Base-by-base conservation (phyloP, 2,797 vertebrate species). In the Anguilla megastoma region DNA sequence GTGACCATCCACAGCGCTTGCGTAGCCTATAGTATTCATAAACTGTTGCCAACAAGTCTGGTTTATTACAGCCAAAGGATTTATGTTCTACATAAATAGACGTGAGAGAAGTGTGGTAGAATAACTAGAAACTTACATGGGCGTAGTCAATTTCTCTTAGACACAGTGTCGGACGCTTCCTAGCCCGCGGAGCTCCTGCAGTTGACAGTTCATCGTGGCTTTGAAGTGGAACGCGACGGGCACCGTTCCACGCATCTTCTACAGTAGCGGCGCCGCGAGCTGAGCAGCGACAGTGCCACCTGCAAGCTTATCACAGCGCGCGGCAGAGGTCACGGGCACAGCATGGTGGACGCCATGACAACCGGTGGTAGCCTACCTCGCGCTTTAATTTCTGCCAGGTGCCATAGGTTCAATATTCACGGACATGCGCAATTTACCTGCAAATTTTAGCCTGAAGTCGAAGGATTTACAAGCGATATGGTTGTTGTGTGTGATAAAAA, bases 301-400 rank as follows among this genome's bases (percentile, higher is more conserved):
- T 82, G 79, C 79, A 8, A 2, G 41, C 79, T 50, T 0, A 45
- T 82, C 18, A 82, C 41, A n/a, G 79, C 8, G 7, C 45, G 21
- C 18, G 36, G 24, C 71, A 88, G 30, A 84, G 79, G 88, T 84
- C 76, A 84, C n/a, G 50, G 30, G 30, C 30, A 74, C 80, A 54
- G 88, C 88, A 27, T 21, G 85, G 76, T 18, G 58, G 85, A 82
- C 27, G 63, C 48, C 50, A 33, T 69, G 48, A 76, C 86, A 87
- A 74, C 85, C 12, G 45, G 36, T n/a, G 48, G 33, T 69, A 30
- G 36, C 36, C 56, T 12, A 24, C 33, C 21, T 54, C 21, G n/a
- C 24, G 48, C 10, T 50, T 54, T 52, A 14, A 41, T 10, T 82
- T n/a, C 33, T 76, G 36, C 36, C 74, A 36, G 74, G 36, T 33